Conservation (phyloP, 2,888 invertebrate species). For the Pheosia gnoma region DNA sequence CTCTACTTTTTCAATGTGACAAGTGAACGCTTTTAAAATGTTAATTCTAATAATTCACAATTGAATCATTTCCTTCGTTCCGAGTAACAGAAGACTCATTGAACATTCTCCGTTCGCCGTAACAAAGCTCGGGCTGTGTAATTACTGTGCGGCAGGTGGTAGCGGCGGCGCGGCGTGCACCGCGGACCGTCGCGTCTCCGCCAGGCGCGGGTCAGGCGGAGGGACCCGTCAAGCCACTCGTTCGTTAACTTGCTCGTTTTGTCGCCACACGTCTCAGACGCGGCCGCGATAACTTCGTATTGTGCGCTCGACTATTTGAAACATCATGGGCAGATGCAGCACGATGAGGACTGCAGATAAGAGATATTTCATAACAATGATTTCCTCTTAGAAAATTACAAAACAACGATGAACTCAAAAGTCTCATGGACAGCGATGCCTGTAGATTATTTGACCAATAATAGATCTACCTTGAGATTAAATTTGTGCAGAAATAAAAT, state of each 20-base stretch:
- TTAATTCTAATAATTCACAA: neutral
- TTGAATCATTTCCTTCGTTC: neutral
- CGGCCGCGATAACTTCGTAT: neutral
- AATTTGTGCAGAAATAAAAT: neutral
- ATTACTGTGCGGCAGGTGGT: neutral
- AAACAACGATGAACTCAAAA: too few relatives aligned
- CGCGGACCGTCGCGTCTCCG: too few relatives aligned
- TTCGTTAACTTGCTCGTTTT: conserved; percentile 1
- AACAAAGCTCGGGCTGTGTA: neutral
- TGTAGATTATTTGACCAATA: too few relatives aligned
- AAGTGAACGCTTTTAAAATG: neutral
- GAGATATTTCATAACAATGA: too few relatives aligned
- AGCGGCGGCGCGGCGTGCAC: neutral
- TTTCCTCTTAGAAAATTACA: too few relatives aligned
- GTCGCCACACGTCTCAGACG: neutral
- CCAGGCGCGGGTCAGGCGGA: neutral
- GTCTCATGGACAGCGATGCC: neutral
- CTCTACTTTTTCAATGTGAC: neutral
- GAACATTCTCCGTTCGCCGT: neutral
- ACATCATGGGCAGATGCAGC: neutral
- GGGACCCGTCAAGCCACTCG: conserved; percentile 1
- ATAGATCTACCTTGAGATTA: conserved; percentile 1
- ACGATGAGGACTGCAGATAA: too few relatives aligned
- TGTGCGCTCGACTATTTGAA: neutral
- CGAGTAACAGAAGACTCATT: neutral